These are phyloP conservation scores for Catocala fraxini DNA, from an alignment of 2,888 invertebrate genomes.

Conservation along the genomic window DNA sequence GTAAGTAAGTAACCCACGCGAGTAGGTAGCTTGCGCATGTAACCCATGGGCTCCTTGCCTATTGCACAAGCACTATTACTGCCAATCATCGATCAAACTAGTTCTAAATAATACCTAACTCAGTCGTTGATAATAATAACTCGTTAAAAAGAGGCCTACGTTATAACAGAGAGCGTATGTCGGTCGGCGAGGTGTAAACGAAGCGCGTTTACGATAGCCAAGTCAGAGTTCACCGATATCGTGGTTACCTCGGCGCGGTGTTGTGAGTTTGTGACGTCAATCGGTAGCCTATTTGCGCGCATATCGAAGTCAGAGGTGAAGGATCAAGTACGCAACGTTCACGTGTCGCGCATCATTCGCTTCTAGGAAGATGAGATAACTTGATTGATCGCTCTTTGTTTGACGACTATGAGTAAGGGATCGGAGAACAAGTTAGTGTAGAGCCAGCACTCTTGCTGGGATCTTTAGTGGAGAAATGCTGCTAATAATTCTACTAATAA, in stretches of 20 bases:
- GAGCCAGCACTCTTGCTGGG: too few species aligned
- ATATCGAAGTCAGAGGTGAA: slow-evolving; percentile 72
- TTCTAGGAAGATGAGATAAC: slow-evolving; percentile 66
- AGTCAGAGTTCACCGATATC: slow-evolving; percentile 41
- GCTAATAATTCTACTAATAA: too few species aligned
- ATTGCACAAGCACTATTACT: too few species aligned
- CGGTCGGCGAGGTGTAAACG: slow-evolving; percentile 14
- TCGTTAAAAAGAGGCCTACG: slow-evolving; percentile 1
- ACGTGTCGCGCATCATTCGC: slow-evolving; percentile 67
- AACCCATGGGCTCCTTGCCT: too few species aligned
- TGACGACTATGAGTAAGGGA: not conserved
- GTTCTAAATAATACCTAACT: too few species aligned
- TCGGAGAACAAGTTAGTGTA: too few species aligned
- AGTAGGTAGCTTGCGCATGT: too few species aligned
- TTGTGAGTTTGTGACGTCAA: slow-evolving; percentile 73
- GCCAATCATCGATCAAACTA: too few species aligned
- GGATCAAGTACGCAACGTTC: slow-evolving; percentile 69
- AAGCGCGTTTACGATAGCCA: slow-evolving; percentile 13
- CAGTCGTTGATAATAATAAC: not conserved
- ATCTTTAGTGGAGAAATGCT: too few species aligned
- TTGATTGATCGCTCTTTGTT: slow-evolving; percentile 82
- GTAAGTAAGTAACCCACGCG: too few species aligned
- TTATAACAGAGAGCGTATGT: not conserved
- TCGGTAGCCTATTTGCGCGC: slow-evolving; percentile 73
- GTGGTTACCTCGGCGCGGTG: slow-evolving; percentile 63